Evolutionary conservation across 2,888 invertebrate genomes (phyloP).

Genomic region (Anodontia alba): DNA sequence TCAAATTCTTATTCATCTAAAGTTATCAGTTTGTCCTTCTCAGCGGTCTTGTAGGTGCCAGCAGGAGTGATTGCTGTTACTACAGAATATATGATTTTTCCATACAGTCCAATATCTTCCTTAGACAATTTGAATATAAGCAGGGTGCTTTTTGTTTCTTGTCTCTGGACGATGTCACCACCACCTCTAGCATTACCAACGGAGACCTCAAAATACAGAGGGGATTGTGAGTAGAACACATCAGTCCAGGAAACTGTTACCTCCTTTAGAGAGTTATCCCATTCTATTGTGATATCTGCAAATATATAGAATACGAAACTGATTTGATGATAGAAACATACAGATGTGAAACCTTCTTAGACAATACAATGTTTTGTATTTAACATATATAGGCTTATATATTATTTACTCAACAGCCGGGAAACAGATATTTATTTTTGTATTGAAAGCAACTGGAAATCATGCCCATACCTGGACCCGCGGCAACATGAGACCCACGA

Average conservation of each 20-base stretch:
- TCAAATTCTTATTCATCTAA: too few species aligned
- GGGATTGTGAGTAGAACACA: constrained; percentile 19
- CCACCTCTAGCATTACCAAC: constrained; percentile 12
- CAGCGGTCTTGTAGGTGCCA: not conserved
- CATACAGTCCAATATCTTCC: constrained; percentile 25
- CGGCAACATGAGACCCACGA: too few species aligned
- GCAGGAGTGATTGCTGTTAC: constrained; percentile 19
- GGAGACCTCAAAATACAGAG: constrained; percentile 36
- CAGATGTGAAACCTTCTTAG: too few species aligned
- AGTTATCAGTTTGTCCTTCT: too few species aligned
- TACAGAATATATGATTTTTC: constrained; percentile 19
- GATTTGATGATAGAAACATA: too few species aligned
- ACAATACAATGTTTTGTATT: too few species aligned
- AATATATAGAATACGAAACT: not conserved
- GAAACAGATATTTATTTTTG: too few species aligned
- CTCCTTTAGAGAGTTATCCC: not conserved
- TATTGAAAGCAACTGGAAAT: too few species aligned
- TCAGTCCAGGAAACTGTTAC: constrained; percentile 24
- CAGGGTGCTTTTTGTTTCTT: not conserved
- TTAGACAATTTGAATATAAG: constrained; percentile 24
- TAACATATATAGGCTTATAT: too few species aligned
- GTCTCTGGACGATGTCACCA: not conserved
- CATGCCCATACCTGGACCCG: too few species aligned
- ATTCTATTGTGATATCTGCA: not conserved
- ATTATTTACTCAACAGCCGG: not conserved